Base-by-base conservation (phyloP, 2,888 invertebrate genomes). In the Drosophila infuscata region DNA sequence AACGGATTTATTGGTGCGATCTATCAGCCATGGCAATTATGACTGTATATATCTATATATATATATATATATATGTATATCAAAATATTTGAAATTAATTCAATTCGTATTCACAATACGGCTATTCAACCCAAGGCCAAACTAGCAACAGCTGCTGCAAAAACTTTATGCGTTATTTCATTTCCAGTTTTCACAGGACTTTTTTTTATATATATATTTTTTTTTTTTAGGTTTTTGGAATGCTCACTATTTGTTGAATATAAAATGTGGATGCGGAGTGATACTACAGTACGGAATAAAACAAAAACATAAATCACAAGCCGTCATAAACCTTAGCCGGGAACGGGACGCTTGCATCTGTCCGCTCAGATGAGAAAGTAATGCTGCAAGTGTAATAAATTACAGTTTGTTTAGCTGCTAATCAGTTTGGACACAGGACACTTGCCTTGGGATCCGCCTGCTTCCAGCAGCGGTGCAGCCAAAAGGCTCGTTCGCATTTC, bases 401-500 rank as follows among this genome's bases (percentile, higher is more conserved):
- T 65, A 83, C 69, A 29, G 48, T 57, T 20, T 12, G 57, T 12
- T 20, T 17, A 4, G 56, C 62, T 17, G 71, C 67, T 77, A 78
- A 74, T 62, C 68, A 59, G 66, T 30, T 46, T 60, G 79, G 20
- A 25, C 63, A 67, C 36, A 41, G 46, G 64, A 36, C 52, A 46
- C 66, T 73, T 76, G 91, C 92, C 83, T 88, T 83, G 49, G 92
- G 91, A 82, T 91, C 92, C 32, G 91, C 82, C 64, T 76, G 69
- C 68, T 92, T 92, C 89, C 92, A 91, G 70, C 91, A 92, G 53
- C 88, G 86, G 71, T 92, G 90, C 61, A 92, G 72, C 89, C 90
- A 91, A 58, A 91, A 92, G 25, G 91, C 92, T 38, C 90, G 84
- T 48, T 92, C 90, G 75, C 92, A 92, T 41, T 82, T 81, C 11